These are phyloP conservation scores for Pipistrellus nathusii DNA, from an alignment of 2,797 vertebrate species.

Conservation along the genomic window DNA sequence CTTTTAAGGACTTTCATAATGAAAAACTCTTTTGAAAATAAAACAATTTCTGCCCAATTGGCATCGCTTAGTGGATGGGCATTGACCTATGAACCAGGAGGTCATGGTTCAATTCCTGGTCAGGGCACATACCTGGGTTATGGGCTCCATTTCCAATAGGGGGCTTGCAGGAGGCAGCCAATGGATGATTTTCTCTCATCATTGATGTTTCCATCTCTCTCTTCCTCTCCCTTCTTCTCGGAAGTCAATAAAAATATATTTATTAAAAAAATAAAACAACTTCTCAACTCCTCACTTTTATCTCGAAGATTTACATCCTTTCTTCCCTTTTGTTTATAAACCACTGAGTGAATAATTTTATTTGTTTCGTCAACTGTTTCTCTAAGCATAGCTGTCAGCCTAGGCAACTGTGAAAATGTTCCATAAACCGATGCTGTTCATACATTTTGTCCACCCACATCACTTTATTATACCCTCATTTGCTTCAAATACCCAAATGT, in stretches of 20 bases:
- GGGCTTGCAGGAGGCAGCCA: too few relatives aligned
- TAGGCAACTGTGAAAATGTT: slow-evolving; percentile 43
- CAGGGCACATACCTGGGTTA: too few relatives aligned
- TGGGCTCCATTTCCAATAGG: too few relatives aligned
- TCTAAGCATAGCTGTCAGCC: slow-evolving; percentile 58
- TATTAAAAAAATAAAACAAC: neutral
- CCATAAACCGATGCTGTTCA: slow-evolving; percentile 52
- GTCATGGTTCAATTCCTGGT: too few relatives aligned
- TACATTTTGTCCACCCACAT: slow-evolving; percentile 55
- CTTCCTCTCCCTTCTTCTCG: too few relatives aligned
- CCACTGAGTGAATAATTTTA: slow-evolving; percentile 47
- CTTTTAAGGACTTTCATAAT: slow-evolving; percentile 62
- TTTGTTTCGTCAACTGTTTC: slow-evolving; percentile 64
- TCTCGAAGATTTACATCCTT: slow-evolving; percentile 27
- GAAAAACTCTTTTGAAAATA: neutral
- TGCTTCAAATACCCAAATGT: slow-evolving; percentile 62
- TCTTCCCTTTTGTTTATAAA: slow-evolving; percentile 45
- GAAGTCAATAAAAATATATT: too few relatives aligned
- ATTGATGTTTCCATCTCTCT: too few relatives aligned
- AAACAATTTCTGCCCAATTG: too few relatives aligned
- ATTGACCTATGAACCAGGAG: too few relatives aligned
- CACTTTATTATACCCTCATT: slow-evolving; percentile 65
- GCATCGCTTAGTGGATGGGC: too few relatives aligned
- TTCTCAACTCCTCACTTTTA: slow-evolving; percentile 2
- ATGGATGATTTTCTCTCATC: too few relatives aligned